Percentiles rank a stretch among this genome's conserved stretches.
These are phyloP conservation scores for Serinus canaria DNA, from an alignment of 2,113 vertebrate genomes.

Conservation along the genomic window DNA sequence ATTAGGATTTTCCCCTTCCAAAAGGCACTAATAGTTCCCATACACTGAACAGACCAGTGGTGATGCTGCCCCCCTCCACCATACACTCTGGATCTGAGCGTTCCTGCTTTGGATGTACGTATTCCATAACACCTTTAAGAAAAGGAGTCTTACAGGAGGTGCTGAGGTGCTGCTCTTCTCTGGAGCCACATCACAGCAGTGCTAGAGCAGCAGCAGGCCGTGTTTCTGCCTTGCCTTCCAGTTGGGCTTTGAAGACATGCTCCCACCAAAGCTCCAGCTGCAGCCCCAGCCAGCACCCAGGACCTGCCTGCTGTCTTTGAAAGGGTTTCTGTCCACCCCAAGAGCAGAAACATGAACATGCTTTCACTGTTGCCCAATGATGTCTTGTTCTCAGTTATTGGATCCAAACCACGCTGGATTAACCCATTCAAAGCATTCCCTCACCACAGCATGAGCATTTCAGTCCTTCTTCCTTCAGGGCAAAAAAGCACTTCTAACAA, in stretches of 20 bases:
- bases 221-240: not conserved
- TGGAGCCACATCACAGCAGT: not conserved
- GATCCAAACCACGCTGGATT: not conserved
- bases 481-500: not conserved
- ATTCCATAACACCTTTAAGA: not conserved
- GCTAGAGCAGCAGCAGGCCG: accelerated
- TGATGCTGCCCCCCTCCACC: accelerated
- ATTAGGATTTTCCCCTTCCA: not conserved
- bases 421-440: not conserved
- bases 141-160: not conserved
- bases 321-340: not conserved
- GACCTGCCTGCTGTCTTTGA: not conserved
- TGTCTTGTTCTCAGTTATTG: not conserved
- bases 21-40: not conserved
- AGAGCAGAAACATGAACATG: not conserved
- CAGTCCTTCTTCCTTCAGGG: not conserved
- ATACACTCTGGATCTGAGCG: accelerated
- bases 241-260: accelerated
- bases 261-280: not conserved
- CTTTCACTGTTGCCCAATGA: not conserved
- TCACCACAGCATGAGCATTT: not conserved
- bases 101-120: accelerated
- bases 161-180: not conserved
- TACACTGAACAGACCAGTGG: not conserved
- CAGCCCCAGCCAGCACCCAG: not conserved